phyloP scores from a whole-genome alignment of 2,113 vertebrate species.

The Takifugu bimaculatus region DNA sequence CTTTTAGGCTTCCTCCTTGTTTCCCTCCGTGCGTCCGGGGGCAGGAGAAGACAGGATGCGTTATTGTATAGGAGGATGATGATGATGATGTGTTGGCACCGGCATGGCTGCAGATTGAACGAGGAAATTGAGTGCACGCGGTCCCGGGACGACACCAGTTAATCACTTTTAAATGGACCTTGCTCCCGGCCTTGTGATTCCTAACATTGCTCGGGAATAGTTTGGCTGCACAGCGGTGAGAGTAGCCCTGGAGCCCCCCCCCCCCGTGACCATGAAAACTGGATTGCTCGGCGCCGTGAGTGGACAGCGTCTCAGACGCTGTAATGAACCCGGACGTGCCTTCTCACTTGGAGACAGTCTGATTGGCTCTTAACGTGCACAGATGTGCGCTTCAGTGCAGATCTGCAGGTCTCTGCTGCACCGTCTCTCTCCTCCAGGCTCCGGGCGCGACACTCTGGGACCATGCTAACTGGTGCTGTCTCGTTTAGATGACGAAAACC shows the following conservation, averaged over 20 bases:
- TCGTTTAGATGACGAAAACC: no score
- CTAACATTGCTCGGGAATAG: conserved; percentile 40
- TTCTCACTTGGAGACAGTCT: no score
- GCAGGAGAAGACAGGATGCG: conserved; percentile 7
- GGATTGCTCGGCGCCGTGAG: not conserved
- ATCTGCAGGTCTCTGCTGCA: no score
- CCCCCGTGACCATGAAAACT: conserved; percentile 33
- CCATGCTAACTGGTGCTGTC: no score
- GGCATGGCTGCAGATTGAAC: not conserved
- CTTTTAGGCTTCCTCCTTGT: conserved; percentile 29
- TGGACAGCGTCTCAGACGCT: not conserved
- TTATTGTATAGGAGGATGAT: conserved; percentile 1
- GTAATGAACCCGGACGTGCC: no score
- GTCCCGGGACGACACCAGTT: conserved; percentile 3
- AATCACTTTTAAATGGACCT: not conserved
- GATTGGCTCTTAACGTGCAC: no score
- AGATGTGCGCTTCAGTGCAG: no score
- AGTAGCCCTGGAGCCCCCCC: conserved; percentile 42
- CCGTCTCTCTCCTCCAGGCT: no score
- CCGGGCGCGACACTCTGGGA: no score
- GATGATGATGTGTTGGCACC: not conserved
- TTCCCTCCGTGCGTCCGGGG: conserved; percentile 2
- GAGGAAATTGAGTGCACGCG: not conserved
- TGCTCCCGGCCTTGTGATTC: conserved; percentile 15
- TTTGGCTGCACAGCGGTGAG: conserved; percentile 20